Evolutionary conservation across 1,140 invertebrate genomes (phyloP).

Genomic region (Scaptomyza hsui): DNA sequence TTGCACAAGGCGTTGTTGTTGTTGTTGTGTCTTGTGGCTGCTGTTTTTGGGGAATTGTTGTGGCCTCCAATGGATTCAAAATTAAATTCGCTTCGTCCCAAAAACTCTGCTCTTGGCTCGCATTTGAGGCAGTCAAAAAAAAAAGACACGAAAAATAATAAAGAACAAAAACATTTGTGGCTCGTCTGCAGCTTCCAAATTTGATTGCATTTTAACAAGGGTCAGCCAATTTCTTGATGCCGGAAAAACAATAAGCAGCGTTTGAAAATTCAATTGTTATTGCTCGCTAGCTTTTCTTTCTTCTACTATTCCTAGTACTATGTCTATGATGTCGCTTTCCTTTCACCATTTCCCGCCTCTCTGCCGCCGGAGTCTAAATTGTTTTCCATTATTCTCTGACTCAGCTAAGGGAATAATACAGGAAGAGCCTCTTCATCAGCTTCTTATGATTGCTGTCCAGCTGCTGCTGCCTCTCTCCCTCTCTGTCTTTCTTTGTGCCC

Average conservation of each 20-base stretch:
- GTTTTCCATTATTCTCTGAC: conserved; percentile 80
- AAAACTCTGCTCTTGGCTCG: conserved; percentile 25
- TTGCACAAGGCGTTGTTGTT: conserved; percentile 10
- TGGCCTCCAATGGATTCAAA: conserved; percentile 57
- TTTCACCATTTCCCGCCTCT: conserved; percentile 19
- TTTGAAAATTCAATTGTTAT: conserved; percentile 82
- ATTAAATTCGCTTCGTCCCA: conserved; percentile 59
- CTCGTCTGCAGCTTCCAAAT: conserved; percentile 60
- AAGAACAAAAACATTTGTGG: conserved; percentile 53
- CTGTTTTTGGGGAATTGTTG: conserved; percentile 43
- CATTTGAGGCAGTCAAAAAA: conserved; percentile 27
- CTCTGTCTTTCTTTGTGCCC: conserved; percentile 41
- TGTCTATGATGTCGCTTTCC: conserved; percentile 13
- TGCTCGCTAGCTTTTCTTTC: conserved; percentile 66
- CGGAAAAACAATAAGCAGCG: conserved; percentile 78
- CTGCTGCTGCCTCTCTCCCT: not conserved
- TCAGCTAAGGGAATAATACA: conserved; percentile 46
- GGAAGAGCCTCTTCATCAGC: conserved; percentile 67
- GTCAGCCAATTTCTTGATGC: conserved; percentile 65
- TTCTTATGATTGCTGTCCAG: conserved; percentile 32
- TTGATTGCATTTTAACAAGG: conserved; percentile 81
- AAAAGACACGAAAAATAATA: not conserved
- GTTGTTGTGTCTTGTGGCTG: conserved; percentile 36
- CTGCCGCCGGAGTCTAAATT: conserved; percentile 51
- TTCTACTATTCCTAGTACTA: conserved; percentile 20